Base-by-base conservation (phyloP, 2,797 vertebrate species). In the Epinephelus malabaricus region DNA sequence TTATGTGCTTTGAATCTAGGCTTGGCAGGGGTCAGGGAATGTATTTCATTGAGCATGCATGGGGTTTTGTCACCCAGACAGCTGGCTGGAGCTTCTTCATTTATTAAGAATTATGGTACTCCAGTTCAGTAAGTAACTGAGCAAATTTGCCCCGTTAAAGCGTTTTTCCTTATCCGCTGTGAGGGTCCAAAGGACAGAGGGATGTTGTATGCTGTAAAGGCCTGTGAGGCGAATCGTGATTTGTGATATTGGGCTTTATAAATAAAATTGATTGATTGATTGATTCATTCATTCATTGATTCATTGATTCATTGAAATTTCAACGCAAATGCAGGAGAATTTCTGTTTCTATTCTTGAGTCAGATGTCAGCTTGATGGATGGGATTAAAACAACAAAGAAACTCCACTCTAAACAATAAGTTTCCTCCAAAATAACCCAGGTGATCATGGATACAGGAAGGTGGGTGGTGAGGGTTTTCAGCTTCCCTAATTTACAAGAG, bases 1-100 rank as follows among this genome's bases (percentile, higher is more conserved):
- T 25, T 11, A 10, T 73, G 58, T 53, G 38, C 45, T 81, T 73
- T 46, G 61, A 82, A 81, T 55, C 43, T 12, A 78, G 63, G 63
- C 55, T 47, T 72, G 49, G 15, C 23, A 66, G 19, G 50, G 66
- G 58, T 84, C 56, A 83, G 70, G 30, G 43, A 61, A 66, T 27
- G 7, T 27, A 11, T 67, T 71, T 49, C 21, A 67, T 40, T 59
- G 7, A 77, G 46, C 51, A 54, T 63, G 21, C 15, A 60, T 69
- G 9, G 2, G 0, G 38, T 25, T 81, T 68, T 61, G 49, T 75
- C n/a, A 38, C 4, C 21, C 49, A 69, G 43, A 67, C 62, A 68
- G 45, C 15, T 72, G 11, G 30, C 13, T 43, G 13, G 34, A 61
- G 51, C 14, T 19, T 73, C 13, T 71, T 59, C 43, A 60, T 78